A percentile compares a stretch with the other conserved stretches of the same genome.
Conservation (phyloP, 2,888 invertebrate species). For the Gerris lacustris region DNA sequence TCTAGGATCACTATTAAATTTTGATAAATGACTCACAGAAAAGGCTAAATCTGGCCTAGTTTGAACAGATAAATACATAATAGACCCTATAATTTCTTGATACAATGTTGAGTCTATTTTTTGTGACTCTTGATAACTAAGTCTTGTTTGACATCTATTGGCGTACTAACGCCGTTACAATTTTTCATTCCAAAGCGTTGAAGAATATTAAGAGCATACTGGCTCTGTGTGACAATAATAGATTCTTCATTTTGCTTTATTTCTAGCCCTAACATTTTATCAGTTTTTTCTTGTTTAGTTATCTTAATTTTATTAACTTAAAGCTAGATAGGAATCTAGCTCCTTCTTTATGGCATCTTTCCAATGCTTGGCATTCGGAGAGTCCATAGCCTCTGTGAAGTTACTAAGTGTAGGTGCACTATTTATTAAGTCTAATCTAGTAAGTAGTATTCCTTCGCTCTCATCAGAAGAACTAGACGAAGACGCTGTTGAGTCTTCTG, state of each 20-base stretch:
- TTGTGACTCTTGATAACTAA: slow-evolving; percentile 1
- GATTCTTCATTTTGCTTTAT: not conserved
- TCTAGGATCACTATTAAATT: not conserved
- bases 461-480: not conserved
- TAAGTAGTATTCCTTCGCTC: not conserved
- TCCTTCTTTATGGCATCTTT: not conserved
- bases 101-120: not conserved
- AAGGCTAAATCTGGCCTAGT: not conserved
- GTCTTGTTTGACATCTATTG: not conserved
- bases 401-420: not conserved
- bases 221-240: not conserved
- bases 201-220: not conserved
- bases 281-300: not conserved
- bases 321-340: not conserved
- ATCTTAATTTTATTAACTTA: not conserved
- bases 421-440: not conserved
- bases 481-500: not conserved
- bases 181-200: slow-evolving; percentile 1
- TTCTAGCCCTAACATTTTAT: not conserved
- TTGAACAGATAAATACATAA: not conserved
- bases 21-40: not conserved
- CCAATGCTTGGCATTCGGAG: not conserved
- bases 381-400: not conserved
- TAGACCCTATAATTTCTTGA: slow-evolving; percentile 1
- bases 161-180: not conserved